A percentile compares a stretch with the other conserved stretches of the same genome.
Evolutionary conservation across 2,113 vertebrate genomes (phyloP).

Genomic region (Prionailurus bengalensis): DNA sequence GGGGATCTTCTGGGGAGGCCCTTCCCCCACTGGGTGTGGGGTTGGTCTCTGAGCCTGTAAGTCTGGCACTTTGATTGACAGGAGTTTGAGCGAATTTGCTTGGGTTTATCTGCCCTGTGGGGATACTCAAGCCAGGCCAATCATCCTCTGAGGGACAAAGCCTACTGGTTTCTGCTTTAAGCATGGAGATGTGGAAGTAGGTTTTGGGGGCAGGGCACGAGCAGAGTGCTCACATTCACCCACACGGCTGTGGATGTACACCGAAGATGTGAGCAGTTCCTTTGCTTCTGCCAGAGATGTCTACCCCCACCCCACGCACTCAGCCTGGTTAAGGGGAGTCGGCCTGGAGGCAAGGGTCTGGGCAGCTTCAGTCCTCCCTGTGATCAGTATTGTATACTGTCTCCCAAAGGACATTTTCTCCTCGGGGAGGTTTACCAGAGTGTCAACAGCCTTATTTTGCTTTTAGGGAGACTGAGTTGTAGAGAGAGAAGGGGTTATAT

Average conservation of each 20-base stretch:
- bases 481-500: not conserved
- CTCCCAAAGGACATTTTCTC: not conserved
- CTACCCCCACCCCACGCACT: no score
- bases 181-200: not conserved
- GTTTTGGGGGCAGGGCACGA: not conserved
- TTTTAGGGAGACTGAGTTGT: not conserved
- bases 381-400: not conserved
- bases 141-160: not conserved
- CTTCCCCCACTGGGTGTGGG: not conserved
- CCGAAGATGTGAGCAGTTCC: not conserved
- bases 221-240: not conserved
- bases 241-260: not conserved
- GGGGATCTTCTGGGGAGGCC: not conserved
- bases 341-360: not conserved
- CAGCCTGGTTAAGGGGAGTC: not conserved
- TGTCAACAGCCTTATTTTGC: not conserved
- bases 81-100: not conserved
- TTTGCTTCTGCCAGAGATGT: not conserved
- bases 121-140: not conserved
- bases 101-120: conserved; percentile 35
- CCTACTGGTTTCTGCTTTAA: not conserved
- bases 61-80: not conserved
- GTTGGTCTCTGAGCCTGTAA: not conserved
- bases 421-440: not conserved
- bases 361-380: rapidly evolving